Evolutionary conservation across 1,140 invertebrate genomes (phyloP), one percentile per base, ranked within the genome.

Genomic region (Pseudachorutes palmiensis): DNA sequence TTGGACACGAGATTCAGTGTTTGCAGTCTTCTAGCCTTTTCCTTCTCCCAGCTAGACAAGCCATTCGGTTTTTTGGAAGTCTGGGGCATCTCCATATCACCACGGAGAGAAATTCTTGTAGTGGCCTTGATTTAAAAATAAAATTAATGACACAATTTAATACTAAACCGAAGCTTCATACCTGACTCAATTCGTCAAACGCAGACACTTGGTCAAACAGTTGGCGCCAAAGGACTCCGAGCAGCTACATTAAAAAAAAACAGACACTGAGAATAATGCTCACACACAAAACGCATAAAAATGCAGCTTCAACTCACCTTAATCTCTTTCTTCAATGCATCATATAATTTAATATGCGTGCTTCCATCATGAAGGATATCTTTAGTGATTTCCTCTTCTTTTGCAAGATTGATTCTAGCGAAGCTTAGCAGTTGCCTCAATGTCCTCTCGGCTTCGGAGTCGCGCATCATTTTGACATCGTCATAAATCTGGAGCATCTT

Each of bases 171-270:
- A n/a, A n/a, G n/a, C n/a, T n/a, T n/a, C n/a, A n/a, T n/a, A n/a
- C n/a, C 84, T 90, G 89, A 69, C 83, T 82, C 30, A 91, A 74
- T 78, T 91, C 89, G 79, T 91, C 89, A 51, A 84, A 79, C 9
- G 84, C 83, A 32, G 82, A 82, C 2, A 87, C 80, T 74, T 83
- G 79, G 71, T 86, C 83, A 74, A 78, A 80, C 1, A 85, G 73
- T 61, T 80, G 77, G 49, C 82, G 79, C 86, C 86, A 88, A n/a
- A 84, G 71, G 26, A 80, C 77, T 31, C 86, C 75, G 41, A 86
- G 74, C 24, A 73, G 70, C 78, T 80, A 65, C 51, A 22, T 26
- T 71, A 68, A 24, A 28, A 49, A 48, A 63, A 57, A 61, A 61
- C 31, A 9, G 63, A 26, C 3, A 19, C 1, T 45, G 28, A 64